These are phyloP conservation scores for Carapus acus DNA, from an alignment of 2,797 vertebrate genomes.

Conservation along the genomic window DNA sequence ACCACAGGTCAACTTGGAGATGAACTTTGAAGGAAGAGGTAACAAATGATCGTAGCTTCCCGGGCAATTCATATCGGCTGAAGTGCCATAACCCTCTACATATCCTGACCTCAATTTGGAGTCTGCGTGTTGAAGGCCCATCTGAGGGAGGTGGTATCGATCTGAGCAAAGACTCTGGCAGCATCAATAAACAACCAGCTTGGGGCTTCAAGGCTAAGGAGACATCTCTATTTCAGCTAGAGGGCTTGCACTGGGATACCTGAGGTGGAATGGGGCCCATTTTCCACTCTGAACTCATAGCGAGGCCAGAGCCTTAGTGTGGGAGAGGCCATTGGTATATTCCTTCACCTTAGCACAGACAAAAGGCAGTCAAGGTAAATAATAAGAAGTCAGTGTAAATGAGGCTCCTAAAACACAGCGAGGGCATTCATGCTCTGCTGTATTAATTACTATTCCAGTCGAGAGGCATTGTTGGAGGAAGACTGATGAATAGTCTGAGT, in stretches of 20 bases:
- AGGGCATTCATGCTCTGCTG: conserved; percentile 17
- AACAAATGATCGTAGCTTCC: conserved; percentile 53
- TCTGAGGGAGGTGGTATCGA: conserved; percentile 66
- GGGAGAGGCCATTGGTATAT: conserved; percentile 4
- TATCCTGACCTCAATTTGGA: conserved; percentile 72
- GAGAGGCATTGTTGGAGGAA: conserved; percentile 33
- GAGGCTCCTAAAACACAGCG: conserved; percentile 21
- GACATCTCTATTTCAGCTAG: conserved; percentile 62
- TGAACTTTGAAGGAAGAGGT: conserved; percentile 60
- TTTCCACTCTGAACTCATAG: conserved; percentile 26
- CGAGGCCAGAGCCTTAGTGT: conserved; percentile 1
- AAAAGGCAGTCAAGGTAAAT: conserved; percentile 26
- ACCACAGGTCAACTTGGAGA: conserved; percentile 62
- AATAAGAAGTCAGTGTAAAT: no score
- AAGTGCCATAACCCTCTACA: conserved; percentile 59
- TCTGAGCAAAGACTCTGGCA: conserved; percentile 59
- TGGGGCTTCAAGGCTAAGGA: conserved; percentile 67
- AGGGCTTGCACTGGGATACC: conserved; percentile 52
- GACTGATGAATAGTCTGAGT: conserved; percentile 23
- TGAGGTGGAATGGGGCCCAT: conserved; percentile 40
- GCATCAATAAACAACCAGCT: conserved; percentile 70
- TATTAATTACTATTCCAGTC: conserved; percentile 45
- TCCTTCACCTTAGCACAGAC: neutral
- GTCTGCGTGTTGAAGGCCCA: conserved; percentile 60
- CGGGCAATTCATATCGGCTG: conserved; percentile 51